These are phyloP conservation scores for Octodonta nipae DNA, from an alignment of 2,888 invertebrate genomes.

Conservation along the genomic window DNA sequence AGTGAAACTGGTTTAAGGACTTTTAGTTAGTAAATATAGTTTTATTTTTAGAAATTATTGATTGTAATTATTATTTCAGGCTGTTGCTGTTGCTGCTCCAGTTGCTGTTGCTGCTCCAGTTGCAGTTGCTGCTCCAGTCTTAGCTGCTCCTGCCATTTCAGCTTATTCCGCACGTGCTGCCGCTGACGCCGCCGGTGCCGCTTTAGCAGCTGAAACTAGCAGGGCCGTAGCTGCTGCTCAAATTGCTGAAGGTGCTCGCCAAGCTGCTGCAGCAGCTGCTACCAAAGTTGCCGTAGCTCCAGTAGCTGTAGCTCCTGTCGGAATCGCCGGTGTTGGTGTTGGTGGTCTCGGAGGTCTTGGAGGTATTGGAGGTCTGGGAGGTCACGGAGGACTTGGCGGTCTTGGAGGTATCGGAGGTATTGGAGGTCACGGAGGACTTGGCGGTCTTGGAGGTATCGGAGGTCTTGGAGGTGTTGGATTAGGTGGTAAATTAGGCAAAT, in stretches of 20 bases:
- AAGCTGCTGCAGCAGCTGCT: slow-evolving; percentile 4
- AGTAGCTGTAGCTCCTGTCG: neutral
- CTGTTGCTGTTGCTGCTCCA: no score
- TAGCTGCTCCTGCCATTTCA: no score
- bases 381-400: slow-evolving; percentile 2
- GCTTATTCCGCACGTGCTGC: no score
- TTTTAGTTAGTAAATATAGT: no score
- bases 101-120: neutral
- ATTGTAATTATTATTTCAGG: no score
- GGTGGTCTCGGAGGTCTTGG: slow-evolving; percentile 1
- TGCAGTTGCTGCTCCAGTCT: neutral
- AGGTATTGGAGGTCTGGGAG: slow-evolving; percentile 1
- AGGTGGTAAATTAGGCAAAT: slow-evolving; percentile 1
- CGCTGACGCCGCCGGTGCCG: slow-evolving; percentile 4
- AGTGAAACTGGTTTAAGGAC: no score
- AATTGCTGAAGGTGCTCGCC: slow-evolving; percentile 5
- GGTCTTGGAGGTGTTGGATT: no score
- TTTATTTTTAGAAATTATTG: no score
- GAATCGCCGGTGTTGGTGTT: neutral
- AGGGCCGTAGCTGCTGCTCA: slow-evolving; percentile 4
- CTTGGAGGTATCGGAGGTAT: neutral
- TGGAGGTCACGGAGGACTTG: no score
- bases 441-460: neutral
- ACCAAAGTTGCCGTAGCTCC: slow-evolving; percentile 2
- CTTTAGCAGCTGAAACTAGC: slow-evolving; percentile 4